Evolutionary conservation across 2,113 vertebrate genomes (phyloP), one percentile per base, ranked within the genome.

Genomic region (Seriola quinqueradiata): DNA sequence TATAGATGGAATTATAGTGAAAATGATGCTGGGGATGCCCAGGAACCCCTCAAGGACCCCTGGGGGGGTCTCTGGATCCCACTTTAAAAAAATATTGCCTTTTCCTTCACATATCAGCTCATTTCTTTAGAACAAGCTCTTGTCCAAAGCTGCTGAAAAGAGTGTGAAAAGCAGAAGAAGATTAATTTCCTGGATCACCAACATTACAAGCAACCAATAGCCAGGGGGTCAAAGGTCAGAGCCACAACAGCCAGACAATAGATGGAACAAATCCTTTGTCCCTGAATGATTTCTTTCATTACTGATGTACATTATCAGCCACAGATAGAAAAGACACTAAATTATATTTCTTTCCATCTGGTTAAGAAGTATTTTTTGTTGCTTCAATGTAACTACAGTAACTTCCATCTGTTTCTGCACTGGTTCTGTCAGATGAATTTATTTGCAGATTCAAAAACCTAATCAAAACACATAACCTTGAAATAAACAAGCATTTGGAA

Each of bases 221-320:
- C 42, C 40, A 6, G 5, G 42, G 46, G 85, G 70, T 85, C 71
- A 85, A 79, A 91, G 82, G 85, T 89, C 83, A 65, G 55, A 60
- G 44, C 16, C 55, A 2, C 12, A 16, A 36, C 46, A 1, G 59
- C 25, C 66, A 46, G n/a, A 86, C 69, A 82, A 64, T 57, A 77
- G 32, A 59, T 11, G 23, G 77, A 84, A 79, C 38, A 86, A 79
- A 88, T 79, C 59, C 25, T n/a, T 16, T 5, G 23, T 63, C 46
- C 7, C 23, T 70, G 57, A 7, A 36, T 61, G 52, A 86, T 72
- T 23, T 10, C 23, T 59, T 82, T 64, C 4, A 0, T 82, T 70
- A 60, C 13, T 68, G 40, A 52, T 34, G 42, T 14, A 16, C 8
- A 34, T 4, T 67, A 54, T 66, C 12, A 10, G 50, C n/a, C 58